phyloP scores from a whole-genome alignment of 1,140 invertebrate genomes.

The Pogonomyrmex californicus region DNA sequence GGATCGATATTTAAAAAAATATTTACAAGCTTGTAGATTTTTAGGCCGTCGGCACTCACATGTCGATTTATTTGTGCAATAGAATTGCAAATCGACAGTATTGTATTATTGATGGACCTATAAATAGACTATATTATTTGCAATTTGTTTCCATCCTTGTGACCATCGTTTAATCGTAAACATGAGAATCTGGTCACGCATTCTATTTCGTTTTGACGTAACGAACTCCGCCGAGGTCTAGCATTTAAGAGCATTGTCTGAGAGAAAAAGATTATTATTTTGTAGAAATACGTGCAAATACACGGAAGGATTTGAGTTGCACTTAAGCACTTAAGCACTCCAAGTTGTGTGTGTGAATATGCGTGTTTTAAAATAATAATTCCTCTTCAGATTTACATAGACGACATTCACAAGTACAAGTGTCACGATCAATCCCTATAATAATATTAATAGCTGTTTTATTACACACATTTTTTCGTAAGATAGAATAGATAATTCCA shows the following conservation, averaged over 20 bases:
- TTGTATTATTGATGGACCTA: neutral
- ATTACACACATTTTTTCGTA: neutral
- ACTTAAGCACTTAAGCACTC: neutral
- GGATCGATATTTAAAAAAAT: neutral
- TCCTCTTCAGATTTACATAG: neutral
- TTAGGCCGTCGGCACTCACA: neutral
- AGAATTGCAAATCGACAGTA: slow-evolving; percentile 50
- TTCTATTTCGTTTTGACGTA: neutral
- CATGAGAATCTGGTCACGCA: slow-evolving; percentile 4
- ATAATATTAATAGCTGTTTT: neutral
- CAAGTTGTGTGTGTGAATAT: neutral
- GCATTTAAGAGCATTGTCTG: neutral
- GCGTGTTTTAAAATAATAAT: neutral
- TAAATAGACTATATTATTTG: slow-evolving; percentile 34
- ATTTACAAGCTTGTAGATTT: neutral
- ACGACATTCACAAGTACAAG: neutral
- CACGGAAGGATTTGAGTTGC: too few species aligned
- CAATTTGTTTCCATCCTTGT: neutral
- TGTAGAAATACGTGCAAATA: neutral
- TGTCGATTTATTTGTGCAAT: slow-evolving; percentile 1
- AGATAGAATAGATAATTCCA: neutral
- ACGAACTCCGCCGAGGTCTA: neutral
- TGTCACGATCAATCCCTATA: neutral
- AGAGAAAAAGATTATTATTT: neutral
- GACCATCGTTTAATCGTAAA: slow-evolving; percentile 43